These are phyloP conservation scores for Toxonevra muliebris DNA, from an alignment of 2,888 invertebrate genomes.

Conservation along the genomic window DNA sequence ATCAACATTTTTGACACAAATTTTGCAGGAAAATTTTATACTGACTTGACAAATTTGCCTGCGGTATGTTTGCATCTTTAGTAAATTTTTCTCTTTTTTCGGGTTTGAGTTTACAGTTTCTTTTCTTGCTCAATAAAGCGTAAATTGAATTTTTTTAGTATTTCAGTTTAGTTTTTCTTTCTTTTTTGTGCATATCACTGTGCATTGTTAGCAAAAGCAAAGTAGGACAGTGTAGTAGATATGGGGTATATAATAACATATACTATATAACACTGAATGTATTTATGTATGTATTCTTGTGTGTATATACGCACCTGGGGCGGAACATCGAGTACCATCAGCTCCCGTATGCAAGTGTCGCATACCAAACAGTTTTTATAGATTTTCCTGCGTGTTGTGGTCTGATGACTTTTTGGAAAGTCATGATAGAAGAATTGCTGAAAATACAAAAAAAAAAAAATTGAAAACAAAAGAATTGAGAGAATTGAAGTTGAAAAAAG, in stretches of 20 bases:
- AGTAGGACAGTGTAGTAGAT: too few relatives aligned
- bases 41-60: too few relatives aligned
- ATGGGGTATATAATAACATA: too few relatives aligned
- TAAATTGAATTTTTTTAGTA: background rate
- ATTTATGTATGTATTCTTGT: background rate
- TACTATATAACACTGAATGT: background rate
- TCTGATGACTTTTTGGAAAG: conserved; percentile 63
- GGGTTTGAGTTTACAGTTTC: too few relatives aligned
- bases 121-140: background rate
- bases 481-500: background rate
- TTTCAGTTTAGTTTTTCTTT: background rate
- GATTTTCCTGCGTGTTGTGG: conserved; percentile 62
- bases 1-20: too few relatives aligned
- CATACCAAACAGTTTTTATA: conserved; percentile 66
- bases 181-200: background rate
- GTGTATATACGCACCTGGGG: conserved; percentile 60
- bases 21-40: too few relatives aligned
- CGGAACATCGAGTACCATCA: conserved; percentile 66
- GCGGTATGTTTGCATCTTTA: too few relatives aligned
- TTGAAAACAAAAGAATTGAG: background rate
- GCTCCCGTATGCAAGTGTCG: conserved; percentile 66
- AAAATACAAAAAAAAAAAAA: conserved; percentile 23
- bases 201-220: too few relatives aligned
- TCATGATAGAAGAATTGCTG: conserved; percentile 67
- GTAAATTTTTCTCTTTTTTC: too few relatives aligned